Percentiles rank a stretch among this genome's conserved stretches.
Conservation (phyloP, 2,888 invertebrate species). For the Anarsia innoxiella region DNA sequence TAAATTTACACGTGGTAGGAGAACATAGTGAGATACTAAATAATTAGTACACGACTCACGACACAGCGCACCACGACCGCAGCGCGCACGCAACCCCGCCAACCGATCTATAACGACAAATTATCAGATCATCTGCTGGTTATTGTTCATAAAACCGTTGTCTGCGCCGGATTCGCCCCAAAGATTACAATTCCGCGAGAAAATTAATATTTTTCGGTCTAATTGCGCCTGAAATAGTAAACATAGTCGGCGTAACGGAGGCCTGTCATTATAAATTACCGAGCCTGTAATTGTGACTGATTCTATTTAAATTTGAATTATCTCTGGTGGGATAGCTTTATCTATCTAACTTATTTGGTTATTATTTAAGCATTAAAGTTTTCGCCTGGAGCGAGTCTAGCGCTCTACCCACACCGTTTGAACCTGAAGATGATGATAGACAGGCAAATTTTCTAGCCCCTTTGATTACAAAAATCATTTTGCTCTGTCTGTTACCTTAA, state of each 20-base stretch:
- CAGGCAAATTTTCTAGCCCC: no score
- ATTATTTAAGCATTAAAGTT: conserved; percentile 31
- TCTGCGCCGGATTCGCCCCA: conserved; percentile 27
- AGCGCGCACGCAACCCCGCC: conserved; percentile 17
- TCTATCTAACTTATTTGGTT: conserved; percentile 24
- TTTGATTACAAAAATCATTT: no score
- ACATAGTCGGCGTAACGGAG: neutral
- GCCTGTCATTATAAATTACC: conserved; percentile 2
- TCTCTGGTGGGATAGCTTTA: conserved; percentile 14
- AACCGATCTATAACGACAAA: conserved; percentile 19
- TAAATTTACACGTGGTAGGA: neutral
- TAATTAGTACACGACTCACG: no score
- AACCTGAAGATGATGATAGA: no score
- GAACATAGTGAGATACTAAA: no score
- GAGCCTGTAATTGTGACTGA: conserved; percentile 19
- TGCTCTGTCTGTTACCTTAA: no score
- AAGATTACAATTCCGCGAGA: conserved; percentile 25
- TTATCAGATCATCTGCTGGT: conserved; percentile 24
- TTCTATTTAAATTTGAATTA: conserved; percentile 21
- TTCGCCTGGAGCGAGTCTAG: conserved; percentile 22
- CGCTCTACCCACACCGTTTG: neutral
- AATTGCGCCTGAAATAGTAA: conserved; percentile 18
- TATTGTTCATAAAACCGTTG: conserved; percentile 36
- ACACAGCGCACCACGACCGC: no score
- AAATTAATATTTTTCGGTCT: conserved; percentile 30